phyloP scores from a whole-genome alignment of 2,113 vertebrate species.

The Cercopithecus mona region DNA sequence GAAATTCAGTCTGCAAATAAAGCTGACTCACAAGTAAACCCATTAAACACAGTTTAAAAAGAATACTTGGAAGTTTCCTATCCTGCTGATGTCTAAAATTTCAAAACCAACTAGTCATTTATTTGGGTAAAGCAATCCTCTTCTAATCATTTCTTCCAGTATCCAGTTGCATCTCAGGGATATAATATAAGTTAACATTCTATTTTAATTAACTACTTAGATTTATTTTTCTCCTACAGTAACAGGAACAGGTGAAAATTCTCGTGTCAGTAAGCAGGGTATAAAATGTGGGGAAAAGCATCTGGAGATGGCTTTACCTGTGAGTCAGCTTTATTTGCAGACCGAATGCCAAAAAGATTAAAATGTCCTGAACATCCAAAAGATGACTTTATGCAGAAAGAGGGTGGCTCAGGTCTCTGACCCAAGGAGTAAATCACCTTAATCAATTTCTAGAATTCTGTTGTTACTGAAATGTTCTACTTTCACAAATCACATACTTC shows the following conservation, averaged over 20 bases:
- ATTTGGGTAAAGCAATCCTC: not conserved
- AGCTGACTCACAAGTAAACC: not conserved
- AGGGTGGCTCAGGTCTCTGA: not conserved
- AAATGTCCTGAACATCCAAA: not conserved
- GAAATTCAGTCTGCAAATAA: not conserved
- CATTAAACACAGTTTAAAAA: not conserved
- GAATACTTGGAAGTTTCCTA: not conserved
- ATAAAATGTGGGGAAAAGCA: not conserved
- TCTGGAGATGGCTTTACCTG: not conserved
- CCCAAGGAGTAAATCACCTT: not conserved
- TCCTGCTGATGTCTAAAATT: not conserved
- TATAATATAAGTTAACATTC: not conserved
- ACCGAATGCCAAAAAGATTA: not conserved
- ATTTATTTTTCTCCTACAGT: not conserved
- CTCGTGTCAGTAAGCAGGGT: not conserved
- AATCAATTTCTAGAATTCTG: not conserved
- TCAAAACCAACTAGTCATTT: not conserved
- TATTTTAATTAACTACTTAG: not conserved
- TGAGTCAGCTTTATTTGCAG: conserved; percentile 5
- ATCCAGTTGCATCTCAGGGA: not conserved
- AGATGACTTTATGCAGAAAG: not conserved
- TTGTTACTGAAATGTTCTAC: not conserved
- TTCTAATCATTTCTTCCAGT: conserved; percentile 10
- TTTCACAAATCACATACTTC: not conserved
- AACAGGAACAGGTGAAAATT: not conserved